Base-by-base conservation (phyloP, 2,888 invertebrate species). In the Drosophila greeni region DNA sequence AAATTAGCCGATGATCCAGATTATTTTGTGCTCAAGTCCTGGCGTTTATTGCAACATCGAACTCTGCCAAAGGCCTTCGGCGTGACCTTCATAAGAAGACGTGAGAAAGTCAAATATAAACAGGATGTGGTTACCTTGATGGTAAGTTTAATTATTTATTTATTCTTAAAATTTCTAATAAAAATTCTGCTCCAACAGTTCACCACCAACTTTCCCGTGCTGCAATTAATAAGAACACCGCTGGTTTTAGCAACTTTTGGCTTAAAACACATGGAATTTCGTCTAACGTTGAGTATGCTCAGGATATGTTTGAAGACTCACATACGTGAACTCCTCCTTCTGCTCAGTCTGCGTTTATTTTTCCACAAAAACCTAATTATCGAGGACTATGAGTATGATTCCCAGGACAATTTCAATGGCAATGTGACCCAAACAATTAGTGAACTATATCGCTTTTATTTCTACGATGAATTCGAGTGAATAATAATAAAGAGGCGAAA, bases 401-500 rank as follows among this genome's bases (percentile, higher is more conserved):
- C 18, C 33, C 42, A 54, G n/a, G 26, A 47, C 33, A 56, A 76
- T 70, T 79, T 74, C 18, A 74, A 76, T 61, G 59, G 43, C n/a
- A 77, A 77, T 76, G 68, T 78, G 7, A 79, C 79, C 20, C 24
- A 60, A 4, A 42, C 77, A 47, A 79, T 78, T 74, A 72, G 76
- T 54, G 62, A 71, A 47, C 49, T 79, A 7, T 82, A 76, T 73
- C 76, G 82, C 23, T 70, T 56, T 54, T 79, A 72, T 47, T 33
- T 18, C 24, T 67, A 74, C 31, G 77, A 77, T 53, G 76, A 82
- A 56, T 29, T 64, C 12, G 62, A 74, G 9, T 78, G 47, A 70
- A 48, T 62, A 70, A 43, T 39, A 70, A 40, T 59, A 58, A 59
- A 58, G 37, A 16, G n/a, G n/a, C 18, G 26, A 37, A 31, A 48